Evolutionary conservation across 2,888 invertebrate species (phyloP), one percentile per base, ranked within the genome.

Genomic region (Entomobrya multifasciata): DNA sequence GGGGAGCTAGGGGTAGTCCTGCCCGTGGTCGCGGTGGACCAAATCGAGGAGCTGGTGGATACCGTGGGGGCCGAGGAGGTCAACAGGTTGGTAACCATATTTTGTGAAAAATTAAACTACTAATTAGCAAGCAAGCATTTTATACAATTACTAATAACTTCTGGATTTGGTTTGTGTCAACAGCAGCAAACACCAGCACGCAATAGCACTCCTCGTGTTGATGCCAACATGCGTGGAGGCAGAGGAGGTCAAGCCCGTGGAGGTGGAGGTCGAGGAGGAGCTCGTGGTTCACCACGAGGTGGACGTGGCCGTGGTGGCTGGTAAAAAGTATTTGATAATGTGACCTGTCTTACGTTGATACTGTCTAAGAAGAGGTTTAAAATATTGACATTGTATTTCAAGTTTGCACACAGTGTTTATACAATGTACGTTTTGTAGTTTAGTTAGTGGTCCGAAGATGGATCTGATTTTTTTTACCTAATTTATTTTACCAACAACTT

Each of bases 161-260:
- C n/a, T n/a, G n/a, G n/a, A n/a, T n/a, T n/a, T n/a, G n/a, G n/a
- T n/a, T n/a, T n/a, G n/a, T n/a, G 60, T 25, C 70, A 80, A n/a
- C 82, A 82, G 49, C 82, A 72, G n/a, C 82, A 82, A 82, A 82
- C 82, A 0, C 82, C 82, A 11, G 72, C 60, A 2, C 72, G 76
- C 13, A 84, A 79, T 47, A 55, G 74, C 0, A 57, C 52, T 13
- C 74, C 87, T 15, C 47, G 79, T 44, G 86, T 88, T 1, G 88
- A 88, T 49, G 65, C 55, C 10, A 85, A 85, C 36, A 76, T 87
- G 57, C 76, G 88, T 15, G 88, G 88, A 25, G 81, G 87, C 1
- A 67, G 86, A 27, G 74, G 81, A 44, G 67, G 67, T 20, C 62
- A 60, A 47, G 36, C 41, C 13, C 80, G 70, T 13, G 76, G 76